Evolutionary conservation across 2,113 vertebrate genomes (phyloP).

Genomic region (Nansenia antarctica): DNA sequence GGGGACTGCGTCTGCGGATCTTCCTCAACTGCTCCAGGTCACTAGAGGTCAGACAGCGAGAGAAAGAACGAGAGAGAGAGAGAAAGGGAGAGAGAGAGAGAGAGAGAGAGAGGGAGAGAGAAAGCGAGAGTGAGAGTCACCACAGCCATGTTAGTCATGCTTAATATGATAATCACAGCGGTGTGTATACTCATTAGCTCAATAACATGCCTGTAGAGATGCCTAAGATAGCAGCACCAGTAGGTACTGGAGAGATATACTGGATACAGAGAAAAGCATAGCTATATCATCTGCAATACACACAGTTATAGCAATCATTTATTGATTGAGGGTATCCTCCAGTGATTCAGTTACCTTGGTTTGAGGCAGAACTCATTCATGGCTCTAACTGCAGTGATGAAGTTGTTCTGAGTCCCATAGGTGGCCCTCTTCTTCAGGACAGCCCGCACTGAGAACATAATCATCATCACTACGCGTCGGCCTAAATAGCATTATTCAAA

Average conservation of each 20-base stretch:
- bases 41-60: conserved; percentile 64
- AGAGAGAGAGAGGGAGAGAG: neutral
- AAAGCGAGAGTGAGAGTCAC: neutral
- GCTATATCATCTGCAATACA: neutral
- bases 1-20: conserved; percentile 92
- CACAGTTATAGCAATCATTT: neutral
- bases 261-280: neutral
- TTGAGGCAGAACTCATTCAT: conserved; percentile 99
- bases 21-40: conserved; percentile 92
- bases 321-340: neutral
- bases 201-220: neutral
- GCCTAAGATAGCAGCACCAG: neutral
- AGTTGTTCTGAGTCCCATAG: conserved; percentile 97
- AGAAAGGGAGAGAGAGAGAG: neutral
- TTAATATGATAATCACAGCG: conserved; percentile 36
- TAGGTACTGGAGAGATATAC: neutral
- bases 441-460: conserved; percentile 84
- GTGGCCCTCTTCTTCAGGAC: conserved; percentile 98
- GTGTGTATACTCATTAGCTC: conserved; percentile 46
- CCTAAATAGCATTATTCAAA: no score
- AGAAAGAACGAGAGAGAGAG: neutral
- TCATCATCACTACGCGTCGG: no score
- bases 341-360: conserved; percentile 80
- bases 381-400: conserved; percentile 97
- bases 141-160: neutral